Base-by-base conservation (phyloP, 2,888 invertebrate species). In the Catocala fraxini region DNA sequence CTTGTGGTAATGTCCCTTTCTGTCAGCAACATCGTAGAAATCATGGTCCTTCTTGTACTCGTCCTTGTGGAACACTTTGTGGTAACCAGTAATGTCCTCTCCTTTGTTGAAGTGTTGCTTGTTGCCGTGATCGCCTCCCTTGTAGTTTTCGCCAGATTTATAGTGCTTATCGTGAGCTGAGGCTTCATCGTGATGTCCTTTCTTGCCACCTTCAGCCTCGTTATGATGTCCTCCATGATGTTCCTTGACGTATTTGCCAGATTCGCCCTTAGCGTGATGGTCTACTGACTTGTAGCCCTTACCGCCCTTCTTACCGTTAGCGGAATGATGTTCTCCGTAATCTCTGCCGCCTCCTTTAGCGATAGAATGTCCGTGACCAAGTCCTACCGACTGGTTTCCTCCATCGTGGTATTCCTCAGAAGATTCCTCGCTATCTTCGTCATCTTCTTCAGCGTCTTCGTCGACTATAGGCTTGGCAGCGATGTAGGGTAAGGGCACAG, bases 11-110 rank as follows among this genome's bases (percentile, higher is more conserved):
- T 96, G 95, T 0, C 96, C 97, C 53, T 95, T 95, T 55, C 95
- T 95, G 81, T 97, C 96, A 34, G 95, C 95, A 53, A 96, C 96
- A 79, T 97, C 97, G 83, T 97, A 97, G 89, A 97, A 97, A 76
- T 96, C 96, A 73, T 96, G 96, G 79, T 97, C 96, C 81, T 97
- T 97, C 86, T 97, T 96, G 93, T 95, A 97, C 85, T 97, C 97
- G 81, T 97, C 96, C 91, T 97, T 97, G 88, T 95, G 95, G 87
- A 96, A 96, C 0, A 96, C 96, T 78, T 96, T 96, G 86, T 96
- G 96, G 90, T 95, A 97, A 13, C 97, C 97, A 6, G 95, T 96
- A 33, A 96, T 95, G 56, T 96, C 96, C 66, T 96, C 95, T 0
- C 96, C 96, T 82, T 96, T 96, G 86, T 96, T 96, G 86, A 95